These are phyloP conservation scores for Silurus meridionalis DNA, from an alignment of 2,113 vertebrate genomes.

Conservation along the genomic window DNA sequence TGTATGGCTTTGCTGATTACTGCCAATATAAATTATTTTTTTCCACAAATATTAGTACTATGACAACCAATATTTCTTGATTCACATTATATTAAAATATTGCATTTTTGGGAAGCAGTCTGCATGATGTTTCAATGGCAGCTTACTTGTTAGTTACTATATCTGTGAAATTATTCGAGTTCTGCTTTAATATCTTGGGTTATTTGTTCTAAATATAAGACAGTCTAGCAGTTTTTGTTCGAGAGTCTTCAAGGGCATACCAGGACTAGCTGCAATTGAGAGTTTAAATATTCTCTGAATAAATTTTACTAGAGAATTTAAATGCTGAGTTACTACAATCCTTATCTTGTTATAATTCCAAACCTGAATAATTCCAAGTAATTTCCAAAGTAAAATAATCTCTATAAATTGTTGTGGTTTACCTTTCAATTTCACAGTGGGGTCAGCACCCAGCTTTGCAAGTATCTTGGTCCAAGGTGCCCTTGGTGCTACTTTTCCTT, in stretches of 20 bases:
- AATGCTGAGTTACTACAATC: not conserved
- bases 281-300: not conserved
- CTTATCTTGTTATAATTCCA: not conserved
- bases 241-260: not conserved
- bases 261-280: not conserved
- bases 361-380: not conserved
- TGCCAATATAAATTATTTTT: not conserved
- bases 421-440: constrained; percentile 85
- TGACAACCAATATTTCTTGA: not conserved
- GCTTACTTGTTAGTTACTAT: not conserved
- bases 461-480: constrained; percentile 87
- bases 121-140: not conserved
- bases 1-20: not conserved
- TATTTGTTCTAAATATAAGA: not conserved
- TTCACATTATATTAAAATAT: not conserved
- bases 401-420: constrained; percentile 25
- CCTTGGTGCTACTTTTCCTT: constrained; percentile 80
- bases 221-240: not conserved
- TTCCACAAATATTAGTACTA: not conserved
- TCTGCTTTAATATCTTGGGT: no score
- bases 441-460: constrained; percentile 80
- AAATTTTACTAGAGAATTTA: not conserved
- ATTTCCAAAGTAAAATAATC: not conserved
- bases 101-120: not conserved
- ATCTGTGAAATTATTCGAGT: not conserved